Evolutionary conservation across 2,113 vertebrate genomes (phyloP).

Genomic region (Reinhardtius hippoglossoides): DNA sequence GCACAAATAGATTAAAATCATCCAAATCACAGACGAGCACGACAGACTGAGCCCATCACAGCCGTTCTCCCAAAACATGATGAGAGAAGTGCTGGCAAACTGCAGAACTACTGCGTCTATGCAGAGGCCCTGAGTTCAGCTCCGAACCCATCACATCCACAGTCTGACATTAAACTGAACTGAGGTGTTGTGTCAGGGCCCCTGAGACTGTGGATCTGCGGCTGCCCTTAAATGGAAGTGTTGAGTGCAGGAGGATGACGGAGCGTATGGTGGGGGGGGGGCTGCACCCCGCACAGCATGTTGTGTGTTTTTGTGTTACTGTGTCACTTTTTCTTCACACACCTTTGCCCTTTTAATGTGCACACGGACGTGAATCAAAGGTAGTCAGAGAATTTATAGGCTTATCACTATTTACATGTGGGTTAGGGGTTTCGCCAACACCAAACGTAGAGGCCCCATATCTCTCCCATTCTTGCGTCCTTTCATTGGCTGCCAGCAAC

Average conservation of each 20-base stretch:
- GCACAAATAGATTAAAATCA: background rate
- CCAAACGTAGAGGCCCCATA: too few relatives aligned
- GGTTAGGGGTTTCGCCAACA: too few relatives aligned
- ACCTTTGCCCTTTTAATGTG: background rate
- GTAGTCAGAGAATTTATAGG: background rate
- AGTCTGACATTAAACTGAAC: conserved; percentile 43
- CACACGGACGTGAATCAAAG: conserved; percentile 1
- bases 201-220: conserved; percentile 28
- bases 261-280: too few relatives aligned
- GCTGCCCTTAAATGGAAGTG: conserved; percentile 76
- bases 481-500: too few relatives aligned
- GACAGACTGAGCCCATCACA: background rate
- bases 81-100: conserved; percentile 7
- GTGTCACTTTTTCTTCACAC: conserved; percentile 1
- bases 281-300: background rate
- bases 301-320: conserved; percentile 2
- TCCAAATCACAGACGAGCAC: background rate
- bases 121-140: conserved; percentile 6
- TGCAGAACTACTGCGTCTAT: conserved; percentile 19
- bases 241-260: conserved; percentile 38
- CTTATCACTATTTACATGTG: background rate
- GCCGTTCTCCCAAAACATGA: background rate
- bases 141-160: conserved; percentile 12
- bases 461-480: too few relatives aligned
- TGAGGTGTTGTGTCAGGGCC: conserved; percentile 42